These are phyloP conservation scores for Notechis scutatus DNA, from an alignment of 2,113 vertebrate species.

Conservation along the genomic window DNA sequence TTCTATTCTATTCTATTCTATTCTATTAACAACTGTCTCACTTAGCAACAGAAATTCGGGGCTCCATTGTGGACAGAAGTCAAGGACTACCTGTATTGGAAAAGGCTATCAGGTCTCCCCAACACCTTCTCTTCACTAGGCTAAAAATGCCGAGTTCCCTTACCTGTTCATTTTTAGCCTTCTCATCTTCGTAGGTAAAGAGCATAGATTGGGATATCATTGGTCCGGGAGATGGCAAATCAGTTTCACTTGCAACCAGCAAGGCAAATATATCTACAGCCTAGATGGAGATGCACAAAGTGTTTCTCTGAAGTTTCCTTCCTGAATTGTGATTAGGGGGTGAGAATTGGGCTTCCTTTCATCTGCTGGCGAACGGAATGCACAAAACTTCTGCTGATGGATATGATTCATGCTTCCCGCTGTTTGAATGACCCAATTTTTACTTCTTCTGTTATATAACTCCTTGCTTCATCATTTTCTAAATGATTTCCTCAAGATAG, in stretches of 20 bases:
- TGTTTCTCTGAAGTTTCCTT: neutral
- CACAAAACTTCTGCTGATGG: neutral
- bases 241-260: too few relatives aligned
- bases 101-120: neutral
- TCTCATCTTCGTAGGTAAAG: neutral
- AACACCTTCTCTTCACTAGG: neutral
- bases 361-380: neutral
- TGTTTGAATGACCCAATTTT: constrained; percentile 7
- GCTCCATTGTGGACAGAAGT: too few relatives aligned
- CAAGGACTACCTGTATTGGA: neutral
- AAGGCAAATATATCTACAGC: neutral
- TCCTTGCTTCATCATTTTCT: neutral
- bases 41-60: neutral
- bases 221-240: neutral
- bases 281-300: accelerated
- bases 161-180: neutral
- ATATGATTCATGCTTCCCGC: neutral
- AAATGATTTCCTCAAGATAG: neutral
- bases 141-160: neutral
- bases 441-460: neutral
- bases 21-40: too few relatives aligned
- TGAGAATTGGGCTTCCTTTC: neutral
- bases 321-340: neutral
- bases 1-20: too few relatives aligned
- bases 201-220: neutral